Conservation (phyloP, 1,140 invertebrate species). For the Copidosoma floridanum region DNA sequence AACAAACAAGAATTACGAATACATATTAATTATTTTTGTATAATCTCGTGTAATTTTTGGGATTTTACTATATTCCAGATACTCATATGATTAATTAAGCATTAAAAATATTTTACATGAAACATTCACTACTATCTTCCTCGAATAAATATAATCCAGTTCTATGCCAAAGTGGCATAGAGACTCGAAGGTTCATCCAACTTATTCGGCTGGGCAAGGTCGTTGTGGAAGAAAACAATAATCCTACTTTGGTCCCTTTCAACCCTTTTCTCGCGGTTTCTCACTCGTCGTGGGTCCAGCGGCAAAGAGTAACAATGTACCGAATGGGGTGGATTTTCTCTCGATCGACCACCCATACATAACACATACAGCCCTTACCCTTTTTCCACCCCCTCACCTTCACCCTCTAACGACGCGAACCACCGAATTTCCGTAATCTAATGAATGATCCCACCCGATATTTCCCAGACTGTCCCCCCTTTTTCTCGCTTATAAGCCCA, state of each 20-base stretch:
- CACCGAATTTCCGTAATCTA: conserved; percentile 53
- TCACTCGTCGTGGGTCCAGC: conserved; percentile 33
- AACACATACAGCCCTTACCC: too few species aligned
- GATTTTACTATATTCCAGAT: too few species aligned
- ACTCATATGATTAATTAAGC: too few species aligned
- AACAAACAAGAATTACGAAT: conserved; percentile 39
- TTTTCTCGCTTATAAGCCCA: conserved; percentile 11
- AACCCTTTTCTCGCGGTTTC: conserved; percentile 39
- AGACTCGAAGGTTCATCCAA: too few species aligned
- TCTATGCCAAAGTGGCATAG: too few species aligned
- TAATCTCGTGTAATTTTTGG: background rate
- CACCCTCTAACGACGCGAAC: conserved; percentile 24
- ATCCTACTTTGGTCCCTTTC: conserved; percentile 35
- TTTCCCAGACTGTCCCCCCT: conserved; percentile 20
- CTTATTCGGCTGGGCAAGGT: too few species aligned
- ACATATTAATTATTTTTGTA: background rate
- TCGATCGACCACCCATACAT: too few species aligned
- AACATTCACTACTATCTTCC: too few species aligned
- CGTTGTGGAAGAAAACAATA: conserved; percentile 37
- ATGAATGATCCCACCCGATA: conserved; percentile 50
- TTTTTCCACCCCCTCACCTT: too few species aligned
- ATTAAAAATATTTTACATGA: too few species aligned
- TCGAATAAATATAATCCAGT: too few species aligned
- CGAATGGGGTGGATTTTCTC: too few species aligned
- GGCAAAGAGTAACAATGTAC: conserved; percentile 25